phyloP scores from a whole-genome alignment of 2,113 vertebrate species.

The Ageneiosus marmoratus region DNA sequence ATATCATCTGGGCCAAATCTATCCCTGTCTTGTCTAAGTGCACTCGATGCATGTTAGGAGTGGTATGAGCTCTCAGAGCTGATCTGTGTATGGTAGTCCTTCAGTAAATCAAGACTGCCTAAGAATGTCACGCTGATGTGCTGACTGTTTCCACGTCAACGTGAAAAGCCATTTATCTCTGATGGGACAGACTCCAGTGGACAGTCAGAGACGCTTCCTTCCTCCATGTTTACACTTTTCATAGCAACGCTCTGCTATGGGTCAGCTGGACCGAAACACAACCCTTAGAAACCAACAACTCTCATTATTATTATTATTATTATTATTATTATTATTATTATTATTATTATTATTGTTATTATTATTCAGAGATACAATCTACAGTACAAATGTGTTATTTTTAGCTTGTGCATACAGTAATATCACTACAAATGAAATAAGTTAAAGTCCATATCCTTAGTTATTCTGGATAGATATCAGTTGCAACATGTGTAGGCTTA shows the following conservation, averaged over 20 bases:
- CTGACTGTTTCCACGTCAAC: constrained; percentile 57
- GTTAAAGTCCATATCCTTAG: neutral
- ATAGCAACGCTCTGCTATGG: constrained; percentile 32
- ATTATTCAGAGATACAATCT: neutral
- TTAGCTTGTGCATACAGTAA: neutral
- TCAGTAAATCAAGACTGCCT: constrained; percentile 23
- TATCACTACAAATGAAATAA: neutral
- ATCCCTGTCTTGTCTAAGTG: neutral
- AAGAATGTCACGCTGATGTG: constrained; percentile 67
- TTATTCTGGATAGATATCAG: constrained; percentile 8
- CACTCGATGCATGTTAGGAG: constrained; percentile 17
- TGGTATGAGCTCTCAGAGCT: constrained; percentile 19
- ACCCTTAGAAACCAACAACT: constrained; percentile 6
- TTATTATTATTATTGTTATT: too few species aligned
- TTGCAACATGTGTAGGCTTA: neutral
- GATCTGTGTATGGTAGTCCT: constrained; percentile 38
- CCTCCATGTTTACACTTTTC: constrained; percentile 19
- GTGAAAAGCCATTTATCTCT: constrained; percentile 71
- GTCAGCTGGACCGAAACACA: constrained; percentile 32
- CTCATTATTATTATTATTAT: too few species aligned
- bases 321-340: too few species aligned
- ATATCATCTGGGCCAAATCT: neutral
- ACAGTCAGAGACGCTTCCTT: constrained; percentile 51
- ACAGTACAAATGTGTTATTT: neutral
- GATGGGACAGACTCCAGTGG: constrained; percentile 54